These are phyloP conservation scores for Amphimedon queenslandica DNA, from an alignment of 37 sponge, comb jelly and placozoan genomes.

Conservation along the genomic window DNA sequence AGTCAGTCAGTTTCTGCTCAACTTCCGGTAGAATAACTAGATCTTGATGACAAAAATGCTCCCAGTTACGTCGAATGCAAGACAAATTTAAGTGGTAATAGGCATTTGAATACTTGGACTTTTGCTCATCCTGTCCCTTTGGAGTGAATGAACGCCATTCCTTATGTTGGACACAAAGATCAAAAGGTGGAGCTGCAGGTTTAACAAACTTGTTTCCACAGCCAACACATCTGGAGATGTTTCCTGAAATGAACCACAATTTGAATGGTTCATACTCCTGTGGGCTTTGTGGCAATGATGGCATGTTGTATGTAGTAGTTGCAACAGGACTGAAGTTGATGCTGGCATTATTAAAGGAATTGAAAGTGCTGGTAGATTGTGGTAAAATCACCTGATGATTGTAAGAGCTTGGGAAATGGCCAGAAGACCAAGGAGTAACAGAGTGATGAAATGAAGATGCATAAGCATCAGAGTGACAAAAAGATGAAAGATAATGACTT, in stretches of 20 bases:
- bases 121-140: background rate
- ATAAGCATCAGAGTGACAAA: too few relatives aligned
- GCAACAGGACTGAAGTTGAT: too few relatives aligned
- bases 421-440: too few relatives aligned
- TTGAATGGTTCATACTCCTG: too few relatives aligned
- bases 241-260: background rate
- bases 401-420: too few relatives aligned
- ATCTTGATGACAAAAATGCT: background rate
- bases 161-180: background rate
- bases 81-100: background rate
- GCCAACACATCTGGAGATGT: conserved; percentile 5
- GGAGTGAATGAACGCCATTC: background rate
- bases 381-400: too few relatives aligned
- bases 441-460: too few relatives aligned
- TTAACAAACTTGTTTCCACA: background rate
- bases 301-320: too few relatives aligned
- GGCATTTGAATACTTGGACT: background rate
- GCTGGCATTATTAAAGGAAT: too few relatives aligned
- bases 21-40: background rate
- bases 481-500: too few relatives aligned
- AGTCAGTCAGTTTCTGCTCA: background rate
- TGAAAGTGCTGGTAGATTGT: too few relatives aligned
- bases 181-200: background rate
- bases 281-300: too few relatives aligned
- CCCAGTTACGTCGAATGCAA: background rate